Evolutionary conservation across 2,888 invertebrate genomes (phyloP), one percentile per base, ranked within the genome.

Genomic region (Acronicta aceris): DNA sequence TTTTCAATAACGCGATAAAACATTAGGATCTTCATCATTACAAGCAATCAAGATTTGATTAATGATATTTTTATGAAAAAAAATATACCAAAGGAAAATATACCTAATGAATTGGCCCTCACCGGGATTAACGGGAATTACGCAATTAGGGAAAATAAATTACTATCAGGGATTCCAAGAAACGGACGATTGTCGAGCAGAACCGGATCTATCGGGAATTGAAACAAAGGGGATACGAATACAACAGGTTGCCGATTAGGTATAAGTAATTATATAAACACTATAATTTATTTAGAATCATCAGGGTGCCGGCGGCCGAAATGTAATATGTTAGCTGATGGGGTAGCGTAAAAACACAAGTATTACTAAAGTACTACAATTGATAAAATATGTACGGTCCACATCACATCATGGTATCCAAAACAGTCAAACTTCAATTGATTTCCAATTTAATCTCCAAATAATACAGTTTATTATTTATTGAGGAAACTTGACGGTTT

Each of bases 111-210:
- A 71, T 76, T 80, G 33, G 30, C 30, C 81, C 75, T 81, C 69
- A 74, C 80, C 78, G 76, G 85, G 87, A 88, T 90, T 88, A 89
- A 84, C 81, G 84, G 81, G 83, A 88, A 89, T 88, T 87, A 88
- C 86, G 84, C 84, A 89, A 90, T 89, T 89, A 90, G 76, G 85
- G 83, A 83, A 89, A 89, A 89, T 87, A 88, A 89, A 90, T 89
- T 87, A 86, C 83, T 79, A 84, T 83, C 81, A 80, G 76, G 48
- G 78, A 84, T 83, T 82, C 78, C 67, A 65, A 74, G 61, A 67
- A 81, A 74, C 70, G 76, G 71, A 66, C 65, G 71, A 69, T 65
- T 66, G 74, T 73, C 67, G 66, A 73, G 72, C 53, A 76, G 21
- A 45, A 65, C 60, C 49, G 68, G 59, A 76, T 60, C 81, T 74